Evolutionary conservation across 1,140 invertebrate genomes (phyloP).

Genomic region (Bombus pascuorum): DNA sequence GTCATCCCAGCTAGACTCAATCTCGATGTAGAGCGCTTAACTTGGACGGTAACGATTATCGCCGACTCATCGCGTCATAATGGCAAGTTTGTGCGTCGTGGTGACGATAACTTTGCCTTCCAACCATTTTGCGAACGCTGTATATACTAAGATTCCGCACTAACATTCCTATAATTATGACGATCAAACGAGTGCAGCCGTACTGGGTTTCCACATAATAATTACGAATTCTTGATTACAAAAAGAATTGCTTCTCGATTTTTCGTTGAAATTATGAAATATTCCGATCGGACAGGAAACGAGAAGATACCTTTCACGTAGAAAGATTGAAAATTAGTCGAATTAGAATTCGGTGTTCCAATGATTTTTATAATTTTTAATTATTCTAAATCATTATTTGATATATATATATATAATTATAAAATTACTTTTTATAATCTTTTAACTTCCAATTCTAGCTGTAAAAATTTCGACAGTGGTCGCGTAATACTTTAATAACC

Average conservation of each 20-base stretch:
- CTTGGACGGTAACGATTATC: constrained; percentile 67
- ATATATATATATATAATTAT: too few species aligned
- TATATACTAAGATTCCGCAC: constrained; percentile 15
- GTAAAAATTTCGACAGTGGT: too few species aligned
- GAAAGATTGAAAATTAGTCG: too few species aligned
- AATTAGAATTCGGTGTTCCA: too few species aligned
- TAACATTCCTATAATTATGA: constrained; percentile 49
- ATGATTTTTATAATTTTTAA: too few species aligned
- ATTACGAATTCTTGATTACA: not conserved
- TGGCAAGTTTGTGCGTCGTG: constrained; percentile 55
- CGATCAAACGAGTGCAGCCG: constrained; percentile 22
- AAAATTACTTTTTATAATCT: too few species aligned
- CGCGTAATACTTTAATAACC: too few species aligned
- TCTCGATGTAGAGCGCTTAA: constrained; percentile 64
- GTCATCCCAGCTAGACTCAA: constrained; percentile 53
- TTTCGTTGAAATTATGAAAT: not conserved
- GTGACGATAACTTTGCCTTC: constrained; percentile 52
- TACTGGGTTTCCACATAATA: not conserved
- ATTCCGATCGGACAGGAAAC: too few species aligned
- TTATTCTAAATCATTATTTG: too few species aligned
- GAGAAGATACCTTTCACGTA: too few species aligned
- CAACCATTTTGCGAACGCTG: constrained; percentile 35
- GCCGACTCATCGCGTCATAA: constrained; percentile 67
- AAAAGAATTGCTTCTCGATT: not conserved
- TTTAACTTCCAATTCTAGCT: too few species aligned